Conservation (phyloP, 2,888 invertebrate genomes). For the Eilema caniola region DNA sequence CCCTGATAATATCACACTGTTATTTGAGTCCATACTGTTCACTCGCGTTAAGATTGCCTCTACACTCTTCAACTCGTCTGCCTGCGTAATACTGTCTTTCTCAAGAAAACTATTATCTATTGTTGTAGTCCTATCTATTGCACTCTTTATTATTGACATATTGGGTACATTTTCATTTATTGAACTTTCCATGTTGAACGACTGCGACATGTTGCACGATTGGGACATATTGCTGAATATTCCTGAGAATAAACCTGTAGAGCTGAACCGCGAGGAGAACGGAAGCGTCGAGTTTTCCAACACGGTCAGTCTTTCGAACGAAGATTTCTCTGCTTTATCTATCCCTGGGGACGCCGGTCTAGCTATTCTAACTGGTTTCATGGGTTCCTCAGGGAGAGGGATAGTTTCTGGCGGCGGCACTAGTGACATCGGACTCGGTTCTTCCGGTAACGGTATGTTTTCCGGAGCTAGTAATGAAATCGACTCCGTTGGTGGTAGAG, state of each 20-base stretch:
- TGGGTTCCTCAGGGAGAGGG: constrained; percentile 76
- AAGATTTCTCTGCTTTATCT: constrained; percentile 56
- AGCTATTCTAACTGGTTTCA: constrained; percentile 57
- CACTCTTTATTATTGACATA: constrained; percentile 83
- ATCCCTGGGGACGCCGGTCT: constrained; percentile 51
- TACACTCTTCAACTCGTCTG: constrained; percentile 81
- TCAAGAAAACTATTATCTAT: constrained; percentile 80
- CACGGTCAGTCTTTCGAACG: constrained; percentile 66
- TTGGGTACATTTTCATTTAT: constrained; percentile 79
- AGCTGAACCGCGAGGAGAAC: constrained; percentile 76
- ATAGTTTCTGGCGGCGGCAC: constrained; percentile 75
- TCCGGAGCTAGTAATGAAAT: constrained; percentile 80
- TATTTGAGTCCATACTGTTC: constrained; percentile 85
- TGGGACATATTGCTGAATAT: constrained; percentile 79
- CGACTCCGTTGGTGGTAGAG: constrained; percentile 77
- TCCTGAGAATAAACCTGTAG: constrained; percentile 80
- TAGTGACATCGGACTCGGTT: constrained; percentile 68
- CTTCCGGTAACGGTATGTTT: constrained; percentile 76
- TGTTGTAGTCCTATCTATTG: constrained; percentile 83
- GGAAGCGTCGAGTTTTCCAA: constrained; percentile 67
- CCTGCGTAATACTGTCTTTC: constrained; percentile 73
- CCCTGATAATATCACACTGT: constrained; percentile 82
- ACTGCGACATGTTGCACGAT: constrained; percentile 68
- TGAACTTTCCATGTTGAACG: constrained; percentile 67
- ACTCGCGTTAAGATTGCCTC: constrained; percentile 83